These are phyloP conservation scores for Platichthys stellatus DNA, from an alignment of 2,113 vertebrate species.

Conservation along the genomic window DNA sequence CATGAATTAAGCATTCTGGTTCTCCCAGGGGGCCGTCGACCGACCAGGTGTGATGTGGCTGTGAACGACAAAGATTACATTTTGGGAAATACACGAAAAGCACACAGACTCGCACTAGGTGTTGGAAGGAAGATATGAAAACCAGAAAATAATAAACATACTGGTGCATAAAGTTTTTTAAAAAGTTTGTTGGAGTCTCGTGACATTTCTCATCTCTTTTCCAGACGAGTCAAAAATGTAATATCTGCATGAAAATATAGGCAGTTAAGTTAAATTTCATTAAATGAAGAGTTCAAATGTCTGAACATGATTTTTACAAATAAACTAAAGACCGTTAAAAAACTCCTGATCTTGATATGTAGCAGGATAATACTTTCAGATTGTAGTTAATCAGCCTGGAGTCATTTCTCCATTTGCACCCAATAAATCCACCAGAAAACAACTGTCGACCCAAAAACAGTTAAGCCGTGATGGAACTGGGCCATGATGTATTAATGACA, in stretches of 20 bases:
- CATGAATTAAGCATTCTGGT: constrained; percentile 23
- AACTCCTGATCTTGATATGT: neutral
- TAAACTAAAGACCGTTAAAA: too few species aligned
- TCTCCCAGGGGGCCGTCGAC: constrained; percentile 4
- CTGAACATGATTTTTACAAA: neutral
- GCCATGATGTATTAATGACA: constrained; percentile 1
- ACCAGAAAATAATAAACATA: too few species aligned
- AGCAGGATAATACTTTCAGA: constrained; percentile 20
- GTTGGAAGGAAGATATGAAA: too few species aligned
- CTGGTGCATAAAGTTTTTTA: too few species aligned
- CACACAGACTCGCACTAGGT: too few species aligned
- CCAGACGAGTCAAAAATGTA: too few species aligned
- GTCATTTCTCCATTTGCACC: neutral
- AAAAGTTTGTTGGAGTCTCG: neutral
- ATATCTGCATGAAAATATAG: neutral
- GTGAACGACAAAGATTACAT: constrained; percentile 4
- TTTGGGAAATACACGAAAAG: neutral
- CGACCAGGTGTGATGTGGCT: constrained; percentile 42
- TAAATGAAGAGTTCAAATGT: neutral
- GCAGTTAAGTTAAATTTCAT: neutral
- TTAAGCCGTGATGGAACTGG: constrained; percentile 5
- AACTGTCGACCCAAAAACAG: constrained; percentile 1
- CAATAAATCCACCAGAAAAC: neutral
- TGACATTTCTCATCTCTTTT: too few species aligned
- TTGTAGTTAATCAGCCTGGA: neutral